phyloP scores from a whole-genome alignment of 2,797 vertebrate species.

The Enteromius paludinosus region DNA sequence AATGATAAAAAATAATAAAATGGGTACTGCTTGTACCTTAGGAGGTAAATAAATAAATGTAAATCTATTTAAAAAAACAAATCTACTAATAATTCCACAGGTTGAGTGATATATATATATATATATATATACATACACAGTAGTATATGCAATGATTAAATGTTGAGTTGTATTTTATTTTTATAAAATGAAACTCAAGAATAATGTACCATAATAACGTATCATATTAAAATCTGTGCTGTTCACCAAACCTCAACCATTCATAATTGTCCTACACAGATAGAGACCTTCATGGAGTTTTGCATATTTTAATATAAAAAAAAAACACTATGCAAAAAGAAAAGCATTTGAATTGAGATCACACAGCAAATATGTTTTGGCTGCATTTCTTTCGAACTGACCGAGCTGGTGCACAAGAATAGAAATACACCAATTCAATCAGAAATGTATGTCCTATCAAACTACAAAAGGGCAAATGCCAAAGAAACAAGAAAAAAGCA shows the following conservation, averaged over 20 bases:
- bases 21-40: neutral
- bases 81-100: no score
- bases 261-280: neutral
- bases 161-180: no score
- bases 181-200: neutral
- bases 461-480: conserved; percentile 6
- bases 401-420: neutral
- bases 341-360: neutral
- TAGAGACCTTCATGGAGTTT: neutral
- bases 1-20: neutral
- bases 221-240: neutral
- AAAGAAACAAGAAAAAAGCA: conserved; percentile 14
- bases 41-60: neutral
- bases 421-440: conserved; percentile 9
- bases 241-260: neutral
- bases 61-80: no score
- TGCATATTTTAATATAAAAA: neutral
- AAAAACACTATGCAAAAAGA: neutral
- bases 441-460: neutral
- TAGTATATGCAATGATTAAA: no score
- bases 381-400: neutral
- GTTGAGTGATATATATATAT: no score
- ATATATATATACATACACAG: no score
- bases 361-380: neutral
- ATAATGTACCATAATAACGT: neutral